Evolutionary conservation across 1,140 invertebrate genomes (phyloP), one percentile per base, ranked within the genome.

Genomic region (Conus ventricosus): DNA sequence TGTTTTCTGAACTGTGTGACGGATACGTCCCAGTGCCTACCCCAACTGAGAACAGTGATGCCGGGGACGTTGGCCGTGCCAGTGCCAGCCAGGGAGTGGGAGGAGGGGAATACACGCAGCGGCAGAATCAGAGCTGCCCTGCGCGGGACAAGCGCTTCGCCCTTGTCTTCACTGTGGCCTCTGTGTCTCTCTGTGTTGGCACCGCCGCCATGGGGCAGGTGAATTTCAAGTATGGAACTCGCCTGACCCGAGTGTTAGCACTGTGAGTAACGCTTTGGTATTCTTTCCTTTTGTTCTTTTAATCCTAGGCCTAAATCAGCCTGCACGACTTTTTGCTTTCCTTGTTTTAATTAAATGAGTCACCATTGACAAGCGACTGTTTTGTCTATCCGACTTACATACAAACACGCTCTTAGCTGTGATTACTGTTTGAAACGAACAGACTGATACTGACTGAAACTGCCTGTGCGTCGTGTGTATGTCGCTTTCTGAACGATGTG

Each of bases 81-180:
- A 63, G 75, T 23, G 8, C 17, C 51, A 17, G 82, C 2, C 17
- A 60, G 53, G 60, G 60, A 71, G 13, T 17, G n/a, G 39, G 23
- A 20, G 11, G 27, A 23, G 27, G 11, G 6, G 13, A 27, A 25
- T 27, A 39, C 10, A 27, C 0, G 23, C 11, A 27, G 10, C 27
- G 67, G 71, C 17, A 17, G 39, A 39, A 39, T 39, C 39, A 53
- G 55, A 84, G 15, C 6, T 93, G 92, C 84, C n/a, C 76, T 15
- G 91, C 84, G 15, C 91, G 91, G 80, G 91, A 93, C 85, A 88
- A 88, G 4, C 89, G 88, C 27, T 85, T 93, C 0, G 89, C 89
- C 39, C 84, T 93, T 15, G 92, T 91, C 80, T 93, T 93, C 63
- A 92, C 93, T 13, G 88, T 93, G 53, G 91, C 89, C 4, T 89